Percentiles rank a stretch among this genome's conserved stretches.
phyloP scores from a whole-genome alignment of 2,113 vertebrate species.

The Cyphomyrus discorhynchus region DNA sequence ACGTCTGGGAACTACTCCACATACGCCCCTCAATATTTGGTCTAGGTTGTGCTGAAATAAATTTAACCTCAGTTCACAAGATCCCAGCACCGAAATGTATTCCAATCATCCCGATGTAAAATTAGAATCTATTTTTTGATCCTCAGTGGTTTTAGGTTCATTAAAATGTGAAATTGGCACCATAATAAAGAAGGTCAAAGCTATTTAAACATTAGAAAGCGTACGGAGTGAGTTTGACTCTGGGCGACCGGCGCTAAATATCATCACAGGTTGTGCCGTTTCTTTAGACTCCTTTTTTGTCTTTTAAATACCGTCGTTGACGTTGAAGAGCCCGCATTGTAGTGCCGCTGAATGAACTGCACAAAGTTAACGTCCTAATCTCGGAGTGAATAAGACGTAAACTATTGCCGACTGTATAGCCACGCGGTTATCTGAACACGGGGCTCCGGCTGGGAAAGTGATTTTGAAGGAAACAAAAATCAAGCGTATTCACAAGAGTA shows the following conservation, averaged over 20 bases:
- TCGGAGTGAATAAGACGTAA: neutral
- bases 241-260: constrained; percentile 35
- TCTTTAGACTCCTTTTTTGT: constrained; percentile 16
- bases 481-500: neutral
- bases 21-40: constrained; percentile 83
- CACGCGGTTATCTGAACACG: neutral
- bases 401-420: neutral
- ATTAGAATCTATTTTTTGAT: constrained; percentile 99
- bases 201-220: constrained; percentile 90
- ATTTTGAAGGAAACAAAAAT: constrained; percentile 37
- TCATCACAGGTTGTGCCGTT: constrained; percentile 6
- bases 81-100: constrained; percentile 93
- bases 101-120: constrained; percentile 94
- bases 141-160: constrained; percentile 99
- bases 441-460: constrained; percentile 25
- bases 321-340: neutral
- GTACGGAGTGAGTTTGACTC: constrained; percentile 52
- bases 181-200: constrained; percentile 96
- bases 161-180: constrained; percentile 98
- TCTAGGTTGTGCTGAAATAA: constrained; percentile 71
- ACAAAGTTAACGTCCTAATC: neutral
- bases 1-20: constrained; percentile 93
- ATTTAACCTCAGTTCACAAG: constrained; percentile 91
- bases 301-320: constrained; percentile 20
- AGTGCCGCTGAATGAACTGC: neutral